phyloP scores from a whole-genome alignment of 2,797 vertebrate species.

The Trichosurus vulpecula region DNA sequence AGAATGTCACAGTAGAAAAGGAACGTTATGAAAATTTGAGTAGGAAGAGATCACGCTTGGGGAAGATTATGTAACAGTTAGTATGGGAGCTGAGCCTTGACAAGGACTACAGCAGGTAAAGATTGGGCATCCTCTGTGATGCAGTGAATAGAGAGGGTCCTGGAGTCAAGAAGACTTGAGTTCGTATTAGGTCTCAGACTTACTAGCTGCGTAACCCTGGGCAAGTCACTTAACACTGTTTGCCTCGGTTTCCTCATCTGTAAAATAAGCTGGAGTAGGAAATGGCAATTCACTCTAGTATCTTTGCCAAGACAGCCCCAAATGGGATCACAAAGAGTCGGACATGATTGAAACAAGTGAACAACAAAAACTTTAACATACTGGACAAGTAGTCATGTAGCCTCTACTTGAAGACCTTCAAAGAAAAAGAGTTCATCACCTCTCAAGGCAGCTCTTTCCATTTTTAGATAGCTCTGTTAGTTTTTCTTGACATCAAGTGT shows the following conservation, averaged over 20 bases:
- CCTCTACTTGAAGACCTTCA: background rate
- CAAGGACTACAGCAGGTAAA: background rate
- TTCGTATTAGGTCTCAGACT: background rate
- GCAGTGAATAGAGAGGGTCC: background rate
- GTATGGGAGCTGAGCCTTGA: background rate
- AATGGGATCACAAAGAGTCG: background rate
- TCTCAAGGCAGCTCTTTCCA: background rate
- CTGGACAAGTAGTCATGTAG: background rate
- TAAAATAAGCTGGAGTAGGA: background rate
- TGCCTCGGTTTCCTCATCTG: background rate
- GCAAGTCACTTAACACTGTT: background rate
- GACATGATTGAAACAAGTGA: background rate
- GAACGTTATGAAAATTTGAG: background rate
- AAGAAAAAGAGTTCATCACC: background rate
- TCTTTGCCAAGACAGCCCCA: background rate
- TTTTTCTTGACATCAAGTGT: background rate
- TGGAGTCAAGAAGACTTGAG: background rate
- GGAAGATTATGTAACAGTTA: background rate
- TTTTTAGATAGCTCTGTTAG: background rate
- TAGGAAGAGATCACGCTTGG: background rate
- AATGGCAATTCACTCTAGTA: background rate
- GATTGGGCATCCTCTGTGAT: background rate
- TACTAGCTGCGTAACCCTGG: background rate
- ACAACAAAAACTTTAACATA: background rate
- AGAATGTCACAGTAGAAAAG: background rate